Percentiles rank a stretch among this genome's conserved stretches.
Conservation (phyloP, 1,140 invertebrate species). For the Drosophila repletoides region DNA sequence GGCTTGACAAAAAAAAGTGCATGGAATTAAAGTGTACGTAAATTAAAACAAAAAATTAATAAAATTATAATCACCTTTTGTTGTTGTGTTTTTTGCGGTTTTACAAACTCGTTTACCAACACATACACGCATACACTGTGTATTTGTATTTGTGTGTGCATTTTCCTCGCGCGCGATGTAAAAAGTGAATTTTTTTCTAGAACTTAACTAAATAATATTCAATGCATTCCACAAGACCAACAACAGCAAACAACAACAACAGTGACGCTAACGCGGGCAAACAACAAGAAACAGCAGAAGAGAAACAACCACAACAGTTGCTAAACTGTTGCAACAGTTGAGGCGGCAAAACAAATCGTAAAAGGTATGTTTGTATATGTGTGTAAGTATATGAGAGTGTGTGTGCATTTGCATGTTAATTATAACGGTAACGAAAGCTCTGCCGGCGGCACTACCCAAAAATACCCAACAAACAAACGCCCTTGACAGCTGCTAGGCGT, state of each 20-base stretch:
- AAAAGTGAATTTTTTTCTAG: slow-evolving; percentile 27
- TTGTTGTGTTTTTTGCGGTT: slow-evolving; percentile 44
- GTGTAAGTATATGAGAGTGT: neutral
- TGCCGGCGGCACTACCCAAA: slow-evolving; percentile 8
- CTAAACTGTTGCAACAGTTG: slow-evolving; percentile 48
- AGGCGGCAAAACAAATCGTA: slow-evolving; percentile 44
- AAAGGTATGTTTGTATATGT: slow-evolving; percentile 42
- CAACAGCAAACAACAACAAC: neutral
- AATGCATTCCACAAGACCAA: slow-evolving; percentile 38
- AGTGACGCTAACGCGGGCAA: slow-evolving; percentile 31
- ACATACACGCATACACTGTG: neutral
- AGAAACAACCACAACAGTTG: slow-evolving; percentile 20
- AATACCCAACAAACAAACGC: slow-evolving; percentile 58
- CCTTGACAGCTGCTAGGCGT: slow-evolving; percentile 62
- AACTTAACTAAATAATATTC: slow-evolving; percentile 27
- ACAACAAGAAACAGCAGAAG: slow-evolving; percentile 4
- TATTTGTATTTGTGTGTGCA: slow-evolving; percentile 34
- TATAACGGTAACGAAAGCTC: slow-evolving; percentile 39
- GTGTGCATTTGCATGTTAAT: neutral
- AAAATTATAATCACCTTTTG: slow-evolving; percentile 22
- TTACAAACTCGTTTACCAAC: slow-evolving; percentile 48
- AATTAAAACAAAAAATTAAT: slow-evolving; percentile 17
- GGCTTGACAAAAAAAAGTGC: slow-evolving; percentile 23
- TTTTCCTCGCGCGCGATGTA: slow-evolving; percentile 48
- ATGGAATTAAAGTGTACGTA: slow-evolving; percentile 17